phyloP scores from a whole-genome alignment of 2,797 vertebrate species.

The Sebastes steindachneri region DNA sequence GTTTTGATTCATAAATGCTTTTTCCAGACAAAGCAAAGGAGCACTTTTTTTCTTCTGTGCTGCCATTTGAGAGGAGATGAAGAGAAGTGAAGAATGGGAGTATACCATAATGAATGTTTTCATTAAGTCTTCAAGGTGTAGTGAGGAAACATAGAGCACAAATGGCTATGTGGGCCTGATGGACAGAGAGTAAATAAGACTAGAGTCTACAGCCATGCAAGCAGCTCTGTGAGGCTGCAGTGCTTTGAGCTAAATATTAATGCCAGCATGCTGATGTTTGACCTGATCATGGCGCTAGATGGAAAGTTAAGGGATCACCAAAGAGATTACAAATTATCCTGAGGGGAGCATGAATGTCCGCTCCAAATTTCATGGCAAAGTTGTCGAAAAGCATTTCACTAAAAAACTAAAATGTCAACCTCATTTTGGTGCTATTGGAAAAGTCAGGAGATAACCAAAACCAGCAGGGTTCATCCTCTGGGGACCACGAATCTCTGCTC shows the following conservation, averaged over 20 bases:
- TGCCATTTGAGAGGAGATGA: constrained; percentile 26
- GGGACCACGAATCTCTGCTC: neutral
- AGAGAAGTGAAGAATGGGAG: neutral
- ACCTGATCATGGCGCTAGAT: neutral
- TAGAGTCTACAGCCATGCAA: neutral
- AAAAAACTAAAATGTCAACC: neutral
- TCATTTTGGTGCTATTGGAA: neutral
- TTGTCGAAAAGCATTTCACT: neutral
- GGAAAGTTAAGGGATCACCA: neutral
- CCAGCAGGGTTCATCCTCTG: neutral
- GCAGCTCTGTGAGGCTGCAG: neutral
- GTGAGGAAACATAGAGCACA: neutral
- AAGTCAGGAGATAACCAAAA: neutral
- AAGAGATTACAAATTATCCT: neutral
- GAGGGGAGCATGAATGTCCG: neutral
- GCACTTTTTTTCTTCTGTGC: constrained; percentile 17
- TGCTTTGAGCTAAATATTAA: neutral
- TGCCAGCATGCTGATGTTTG: neutral
- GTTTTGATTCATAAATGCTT: constrained; percentile 57
- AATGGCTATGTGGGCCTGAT: neutral
- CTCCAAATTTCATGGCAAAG: neutral
- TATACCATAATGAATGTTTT: constrained; percentile 23
- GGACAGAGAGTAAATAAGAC: neutral
- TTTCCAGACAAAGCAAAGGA: constrained; percentile 58
- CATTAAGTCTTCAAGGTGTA: neutral